Percentiles rank a stretch among this genome's conserved stretches.
These are phyloP conservation scores for Pseudochirops corinnae DNA, from an alignment of 2,797 vertebrate genomes.

Conservation along the genomic window DNA sequence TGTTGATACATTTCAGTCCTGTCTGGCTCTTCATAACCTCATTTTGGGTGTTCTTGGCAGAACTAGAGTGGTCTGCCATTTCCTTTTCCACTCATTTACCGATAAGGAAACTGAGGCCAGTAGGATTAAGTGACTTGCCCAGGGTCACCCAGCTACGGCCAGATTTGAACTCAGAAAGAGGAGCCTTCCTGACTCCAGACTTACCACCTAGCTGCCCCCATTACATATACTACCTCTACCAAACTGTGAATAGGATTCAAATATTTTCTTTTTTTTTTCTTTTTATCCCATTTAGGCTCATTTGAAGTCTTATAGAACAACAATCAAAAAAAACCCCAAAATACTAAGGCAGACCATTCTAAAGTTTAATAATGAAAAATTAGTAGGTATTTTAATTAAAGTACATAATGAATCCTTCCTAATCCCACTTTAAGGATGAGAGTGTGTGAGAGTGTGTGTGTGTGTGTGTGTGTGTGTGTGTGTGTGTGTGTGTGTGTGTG, in stretches of 20 bases:
- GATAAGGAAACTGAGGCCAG: background rate
- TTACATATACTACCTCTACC: background rate
- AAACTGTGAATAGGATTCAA: background rate
- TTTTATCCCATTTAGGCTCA: background rate
- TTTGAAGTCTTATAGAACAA: background rate
- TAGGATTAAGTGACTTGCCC: background rate
- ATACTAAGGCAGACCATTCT: background rate
- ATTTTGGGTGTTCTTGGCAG: background rate
- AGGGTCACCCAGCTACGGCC: background rate
- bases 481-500: background rate
- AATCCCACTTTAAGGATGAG: background rate
- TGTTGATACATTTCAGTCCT: background rate
- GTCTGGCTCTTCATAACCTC: background rate
- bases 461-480: accelerated
- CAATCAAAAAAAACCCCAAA: background rate
- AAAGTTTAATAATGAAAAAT: background rate
- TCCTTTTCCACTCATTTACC: background rate
- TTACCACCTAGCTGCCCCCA: background rate
- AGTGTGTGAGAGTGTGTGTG: background rate
- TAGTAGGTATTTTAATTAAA: background rate
- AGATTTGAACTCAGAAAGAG: background rate
- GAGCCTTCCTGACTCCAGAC: background rate
- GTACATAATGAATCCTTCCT: background rate
- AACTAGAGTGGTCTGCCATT: background rate
- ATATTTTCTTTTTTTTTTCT: background rate